Base-by-base conservation (phyloP, 2,888 invertebrate genomes). In the Theretra japonica region DNA sequence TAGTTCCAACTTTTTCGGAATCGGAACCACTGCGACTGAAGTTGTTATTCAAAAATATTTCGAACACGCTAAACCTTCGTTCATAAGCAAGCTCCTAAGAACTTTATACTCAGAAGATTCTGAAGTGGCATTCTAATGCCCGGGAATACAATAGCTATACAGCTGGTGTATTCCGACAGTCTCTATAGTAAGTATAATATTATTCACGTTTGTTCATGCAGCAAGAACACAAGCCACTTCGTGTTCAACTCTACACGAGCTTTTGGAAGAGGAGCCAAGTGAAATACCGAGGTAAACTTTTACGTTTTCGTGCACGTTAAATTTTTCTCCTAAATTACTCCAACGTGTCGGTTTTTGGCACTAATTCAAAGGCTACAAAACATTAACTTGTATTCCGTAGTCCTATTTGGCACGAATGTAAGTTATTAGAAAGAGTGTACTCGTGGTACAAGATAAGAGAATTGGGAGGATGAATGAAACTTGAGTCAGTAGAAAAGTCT, bases 181-280 rank as follows among this genome's bases (percentile, higher is more conserved):
- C 23, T 58, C 3, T 58, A 25, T 23, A 58, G 11, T 25, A 25
- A 25, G 17, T 17, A 58, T 25, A 25, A 58, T 23, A 65, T 23
- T 65, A 58, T 59, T 56, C 72, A 68, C 74, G 70, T 74, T 74
- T 83, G 68, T 82, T 76, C 71, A 69, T 76, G 73, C 86, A 95
- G 95, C 94, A 72, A 90, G 91, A 86, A 93, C 94, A 60, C 95
- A 95, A 82, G 95, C 94, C 68, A 95, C 95, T 15, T 95, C 95
- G 71, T 95, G 95, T 86, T 94, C 95, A 56, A 94, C 95, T 58
- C 90, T 95, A 57, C 94, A 95, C 81, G 94, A 95, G 83, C 87
- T 95, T 74, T 85, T 92, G 74, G 94, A 93, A 82, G 94, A 94
- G 80, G 93, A 94, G 75, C 89, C 92, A n/a, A 89, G 83, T 81